A percentile compares a stretch with the other conserved stretches of the same genome.
These are phyloP conservation scores for Lipophrys pholis DNA, from an alignment of 2,113 vertebrate genomes.

Conservation along the genomic window DNA sequence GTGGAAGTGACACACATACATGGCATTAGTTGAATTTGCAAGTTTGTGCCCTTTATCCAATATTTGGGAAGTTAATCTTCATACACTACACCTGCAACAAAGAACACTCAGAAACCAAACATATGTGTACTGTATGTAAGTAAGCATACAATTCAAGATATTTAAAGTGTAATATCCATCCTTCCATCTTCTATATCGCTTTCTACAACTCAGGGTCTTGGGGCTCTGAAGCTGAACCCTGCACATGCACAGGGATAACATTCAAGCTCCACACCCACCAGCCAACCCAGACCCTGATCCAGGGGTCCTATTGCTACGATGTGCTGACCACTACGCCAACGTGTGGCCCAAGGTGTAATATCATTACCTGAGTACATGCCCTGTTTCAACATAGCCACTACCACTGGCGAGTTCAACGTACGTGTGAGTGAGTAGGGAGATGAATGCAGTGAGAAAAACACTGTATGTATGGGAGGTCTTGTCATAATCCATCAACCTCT, in stretches of 20 bases:
- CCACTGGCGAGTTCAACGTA: background rate
- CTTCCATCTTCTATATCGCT: too few relatives aligned
- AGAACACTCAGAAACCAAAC: constrained; percentile 4
- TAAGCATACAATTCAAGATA: too few relatives aligned
- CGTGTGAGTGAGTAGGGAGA: constrained; percentile 1
- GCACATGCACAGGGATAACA: too few relatives aligned
- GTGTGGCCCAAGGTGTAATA: too few relatives aligned
- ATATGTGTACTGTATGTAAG: background rate
- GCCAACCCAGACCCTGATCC: too few relatives aligned
- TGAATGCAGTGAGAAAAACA: background rate
- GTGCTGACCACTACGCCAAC: too few relatives aligned
- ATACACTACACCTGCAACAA: background rate
- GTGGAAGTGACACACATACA: constrained; percentile 2
- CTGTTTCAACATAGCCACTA: background rate
- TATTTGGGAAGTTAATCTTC: background rate
- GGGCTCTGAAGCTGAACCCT: too few relatives aligned
- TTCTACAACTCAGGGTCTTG: too few relatives aligned
- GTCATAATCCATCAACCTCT: background rate
- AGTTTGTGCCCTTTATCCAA: background rate
- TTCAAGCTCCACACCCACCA: too few relatives aligned
- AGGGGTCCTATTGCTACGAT: too few relatives aligned
- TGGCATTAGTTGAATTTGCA: constrained; percentile 6
- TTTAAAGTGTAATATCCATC: too few relatives aligned
- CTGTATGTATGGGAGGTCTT: constrained; percentile 5
- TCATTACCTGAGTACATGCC: constrained; percentile 6